A percentile compares a stretch with the other conserved stretches of the same genome.
Conservation (phyloP, 2,888 invertebrate species). For the Orthosia cruda region DNA sequence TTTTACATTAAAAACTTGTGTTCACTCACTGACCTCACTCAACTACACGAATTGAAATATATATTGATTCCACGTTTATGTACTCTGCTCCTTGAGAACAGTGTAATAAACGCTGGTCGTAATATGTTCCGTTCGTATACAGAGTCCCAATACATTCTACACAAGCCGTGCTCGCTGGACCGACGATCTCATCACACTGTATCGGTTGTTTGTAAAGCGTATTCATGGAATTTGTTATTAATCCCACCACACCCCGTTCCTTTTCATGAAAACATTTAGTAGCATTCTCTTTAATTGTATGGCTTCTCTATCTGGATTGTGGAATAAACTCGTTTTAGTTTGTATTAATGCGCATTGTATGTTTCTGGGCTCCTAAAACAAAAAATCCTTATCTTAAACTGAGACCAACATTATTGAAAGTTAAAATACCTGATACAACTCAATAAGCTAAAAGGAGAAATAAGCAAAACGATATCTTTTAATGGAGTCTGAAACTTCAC, state of each 20-base stretch:
- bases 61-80: conserved; percentile 4
- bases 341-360: background rate
- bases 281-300: conserved; percentile 22
- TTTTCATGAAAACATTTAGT: conserved; percentile 3
- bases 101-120: no score
- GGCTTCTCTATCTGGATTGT: background rate
- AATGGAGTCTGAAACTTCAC: background rate
- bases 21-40: background rate
- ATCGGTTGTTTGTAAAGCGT: background rate
- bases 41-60: background rate
- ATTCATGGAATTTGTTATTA: conserved; percentile 1
- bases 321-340: conserved; percentile 9
- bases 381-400: background rate
- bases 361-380: background rate
- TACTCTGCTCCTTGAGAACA: no score
- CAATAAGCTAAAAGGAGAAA: background rate
- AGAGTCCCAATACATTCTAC: background rate
- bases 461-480: background rate
- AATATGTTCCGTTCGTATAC: background rate
- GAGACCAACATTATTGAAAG: background rate
- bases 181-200: conserved; percentile 9
- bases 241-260: background rate
- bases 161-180: background rate
- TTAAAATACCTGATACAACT: background rate
- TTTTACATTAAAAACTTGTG: conserved; percentile 16